These are phyloP conservation scores for Lepetodrilus schrolli DNA, from an alignment of 2,888 invertebrate species.

Conservation along the genomic window DNA sequence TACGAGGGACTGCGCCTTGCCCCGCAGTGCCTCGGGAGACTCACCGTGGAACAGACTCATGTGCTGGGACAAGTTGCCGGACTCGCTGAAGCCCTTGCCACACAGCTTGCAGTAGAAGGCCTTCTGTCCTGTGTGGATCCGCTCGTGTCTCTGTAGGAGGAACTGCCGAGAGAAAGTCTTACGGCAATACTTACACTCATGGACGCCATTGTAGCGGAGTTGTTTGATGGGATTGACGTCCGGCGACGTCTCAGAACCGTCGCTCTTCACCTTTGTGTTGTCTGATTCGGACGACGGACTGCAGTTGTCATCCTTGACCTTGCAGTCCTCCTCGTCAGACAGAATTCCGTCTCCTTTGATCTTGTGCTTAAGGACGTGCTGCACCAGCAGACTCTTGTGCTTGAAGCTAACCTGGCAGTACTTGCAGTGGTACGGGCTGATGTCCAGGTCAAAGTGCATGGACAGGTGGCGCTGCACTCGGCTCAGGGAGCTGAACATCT, in stretches of 20 bases:
- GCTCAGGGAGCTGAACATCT: conserved; percentile 66
- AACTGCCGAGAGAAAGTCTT: conserved; percentile 73
- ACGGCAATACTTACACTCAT: conserved; percentile 67
- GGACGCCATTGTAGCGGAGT: conserved; percentile 39
- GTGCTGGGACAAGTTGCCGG: conserved; percentile 73
- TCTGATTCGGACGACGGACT: conserved; percentile 7
- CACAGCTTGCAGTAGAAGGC: conserved; percentile 73
- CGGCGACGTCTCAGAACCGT: conserved; percentile 5
- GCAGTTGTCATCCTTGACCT: not conserved
- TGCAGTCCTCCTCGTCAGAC: conserved; percentile 6
- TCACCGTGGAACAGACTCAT: conserved; percentile 69
- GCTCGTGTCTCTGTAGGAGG: conserved; percentile 73
- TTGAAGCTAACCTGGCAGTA: conserved; percentile 69
- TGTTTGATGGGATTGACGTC: not conserved
- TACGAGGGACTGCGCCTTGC: not conserved
- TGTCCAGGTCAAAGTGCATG: conserved; percentile 66
- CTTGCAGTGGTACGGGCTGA: conserved; percentile 66
- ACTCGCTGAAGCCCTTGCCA: conserved; percentile 74
- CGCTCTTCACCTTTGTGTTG: conserved; percentile 8
- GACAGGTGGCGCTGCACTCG: conserved; percentile 72
- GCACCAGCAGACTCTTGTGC: conserved; percentile 64
- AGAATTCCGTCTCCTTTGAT: not conserved
- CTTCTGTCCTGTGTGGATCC: conserved; percentile 74
- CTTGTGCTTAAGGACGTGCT: conserved; percentile 50
- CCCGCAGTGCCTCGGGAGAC: not conserved